Percentiles rank a stretch among this genome's conserved stretches.
These are phyloP conservation scores for Molanna angustata DNA, from an alignment of 2,888 invertebrate species.

Conservation along the genomic window DNA sequence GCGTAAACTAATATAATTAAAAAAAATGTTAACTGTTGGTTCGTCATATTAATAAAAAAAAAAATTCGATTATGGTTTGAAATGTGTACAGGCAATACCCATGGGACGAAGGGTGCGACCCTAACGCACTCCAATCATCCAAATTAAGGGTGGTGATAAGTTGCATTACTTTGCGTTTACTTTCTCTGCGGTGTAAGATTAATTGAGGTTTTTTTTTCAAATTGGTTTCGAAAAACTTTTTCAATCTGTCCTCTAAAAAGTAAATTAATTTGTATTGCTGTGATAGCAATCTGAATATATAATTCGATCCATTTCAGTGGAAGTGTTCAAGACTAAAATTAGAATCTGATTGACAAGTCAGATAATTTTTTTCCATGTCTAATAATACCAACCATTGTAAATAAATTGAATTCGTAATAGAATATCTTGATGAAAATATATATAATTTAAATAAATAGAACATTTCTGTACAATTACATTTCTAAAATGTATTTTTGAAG, in stretches of 20 bases:
- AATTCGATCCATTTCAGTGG: not conserved
- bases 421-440: no score
- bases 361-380: no score
- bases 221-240: constrained; percentile 22
- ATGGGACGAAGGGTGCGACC: constrained; percentile 7
- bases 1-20: no score
- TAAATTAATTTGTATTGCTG: constrained; percentile 9
- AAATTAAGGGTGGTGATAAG: constrained; percentile 28
- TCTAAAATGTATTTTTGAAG: no score
- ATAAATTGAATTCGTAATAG: no score
- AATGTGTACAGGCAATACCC: not conserved
- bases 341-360: no score
- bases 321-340: no score
- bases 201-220: constrained; percentile 26
- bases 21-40: no score
- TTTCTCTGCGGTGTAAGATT: constrained; percentile 21
- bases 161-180: constrained; percentile 23
- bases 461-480: no score
- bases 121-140: constrained; percentile 29
- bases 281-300: not conserved
- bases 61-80: not conserved
- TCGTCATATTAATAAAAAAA: no score
- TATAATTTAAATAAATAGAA: no score
- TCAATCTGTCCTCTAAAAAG: constrained; percentile 9
- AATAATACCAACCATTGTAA: no score